These are phyloP conservation scores for Festucalex cinctus DNA, from an alignment of 2,113 vertebrate species.

Conservation along the genomic window DNA sequence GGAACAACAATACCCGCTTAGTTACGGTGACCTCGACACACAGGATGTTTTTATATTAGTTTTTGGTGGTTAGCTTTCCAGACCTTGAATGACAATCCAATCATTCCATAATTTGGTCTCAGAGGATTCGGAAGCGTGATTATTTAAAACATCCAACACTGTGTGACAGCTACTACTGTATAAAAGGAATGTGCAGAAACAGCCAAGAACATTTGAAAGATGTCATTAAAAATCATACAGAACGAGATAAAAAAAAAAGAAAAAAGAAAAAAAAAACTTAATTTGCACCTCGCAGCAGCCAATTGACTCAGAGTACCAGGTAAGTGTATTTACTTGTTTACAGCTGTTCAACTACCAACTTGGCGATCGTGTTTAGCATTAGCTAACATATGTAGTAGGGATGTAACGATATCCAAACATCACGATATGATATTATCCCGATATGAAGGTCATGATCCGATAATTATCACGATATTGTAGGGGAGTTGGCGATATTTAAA, in stretches of 20 bases:
- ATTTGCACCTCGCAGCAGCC: too few relatives aligned
- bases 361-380: too few relatives aligned
- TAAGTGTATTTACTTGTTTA: too few relatives aligned
- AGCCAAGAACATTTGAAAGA: slow-evolving; percentile 41
- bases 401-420: too few relatives aligned
- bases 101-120: slow-evolving; percentile 22
- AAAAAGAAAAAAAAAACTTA: slow-evolving; percentile 2
- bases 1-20: slow-evolving; percentile 53
- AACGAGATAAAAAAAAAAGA: too few relatives aligned
- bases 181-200: slow-evolving; percentile 25
- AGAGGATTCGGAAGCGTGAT: slow-evolving; percentile 8
- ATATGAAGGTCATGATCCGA: too few relatives aligned
- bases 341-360: too few relatives aligned
- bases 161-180: slow-evolving; percentile 14
- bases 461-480: too few relatives aligned
- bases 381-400: too few relatives aligned
- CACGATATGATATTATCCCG: too few relatives aligned
- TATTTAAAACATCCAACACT: slow-evolving; percentile 24
- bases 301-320: too few relatives aligned
- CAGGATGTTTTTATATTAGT: slow-evolving; percentile 68
- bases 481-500: too few relatives aligned
- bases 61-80: slow-evolving; percentile 52
- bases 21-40: slow-evolving; percentile 62
- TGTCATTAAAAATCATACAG: slow-evolving; percentile 42
- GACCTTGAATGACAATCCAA: slow-evolving; percentile 24